phyloP scores from a whole-genome alignment of 2,888 invertebrate genomes.

The Drosophila rubida region DNA sequence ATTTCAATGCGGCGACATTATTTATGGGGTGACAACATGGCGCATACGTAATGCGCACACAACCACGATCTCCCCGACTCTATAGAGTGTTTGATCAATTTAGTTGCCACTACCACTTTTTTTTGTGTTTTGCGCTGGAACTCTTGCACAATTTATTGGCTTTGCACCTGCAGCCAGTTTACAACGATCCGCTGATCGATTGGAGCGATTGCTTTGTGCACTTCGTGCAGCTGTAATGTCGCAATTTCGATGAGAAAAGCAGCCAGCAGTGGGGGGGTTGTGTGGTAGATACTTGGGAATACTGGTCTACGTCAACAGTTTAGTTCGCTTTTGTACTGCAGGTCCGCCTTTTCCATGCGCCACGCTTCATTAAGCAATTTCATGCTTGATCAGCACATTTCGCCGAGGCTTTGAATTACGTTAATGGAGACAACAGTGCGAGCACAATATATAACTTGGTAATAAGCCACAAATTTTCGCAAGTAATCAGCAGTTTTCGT shows the following conservation, averaged over 20 bases:
- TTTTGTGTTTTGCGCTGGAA: not conserved
- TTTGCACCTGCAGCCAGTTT: conserved; percentile 57
- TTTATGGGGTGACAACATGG: conserved; percentile 34
- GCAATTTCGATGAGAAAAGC: conserved; percentile 26
- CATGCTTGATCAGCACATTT: conserved; percentile 70
- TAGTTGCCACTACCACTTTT: conserved; percentile 34
- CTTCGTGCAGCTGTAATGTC: conserved; percentile 48
- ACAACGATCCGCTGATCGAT: conserved; percentile 48
- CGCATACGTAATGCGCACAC: conserved; percentile 53
- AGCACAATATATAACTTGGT: conserved; percentile 8
- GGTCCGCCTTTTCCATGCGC: conserved; percentile 66
- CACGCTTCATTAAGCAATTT: conserved; percentile 73
- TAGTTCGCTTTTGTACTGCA: conserved; percentile 31
- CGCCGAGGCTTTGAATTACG: conserved; percentile 61
- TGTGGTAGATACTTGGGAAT: not conserved
- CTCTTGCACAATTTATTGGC: conserved; percentile 57
- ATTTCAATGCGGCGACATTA: conserved; percentile 68
- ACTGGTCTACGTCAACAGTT: conserved; percentile 41
- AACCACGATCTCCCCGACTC: conserved; percentile 48
- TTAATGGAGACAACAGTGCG: conserved; percentile 32
- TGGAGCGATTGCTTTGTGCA: conserved; percentile 35
- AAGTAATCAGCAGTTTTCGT: conserved; percentile 60
- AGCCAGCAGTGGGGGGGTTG: not conserved
- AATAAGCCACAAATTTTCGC: conserved; percentile 39
- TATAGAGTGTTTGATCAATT: conserved; percentile 25